A percentile compares a stretch with the other conserved stretches of the same genome.
Evolutionary conservation across 2,888 invertebrate species (phyloP).

Genomic region (Pegoplata infirma): DNA sequence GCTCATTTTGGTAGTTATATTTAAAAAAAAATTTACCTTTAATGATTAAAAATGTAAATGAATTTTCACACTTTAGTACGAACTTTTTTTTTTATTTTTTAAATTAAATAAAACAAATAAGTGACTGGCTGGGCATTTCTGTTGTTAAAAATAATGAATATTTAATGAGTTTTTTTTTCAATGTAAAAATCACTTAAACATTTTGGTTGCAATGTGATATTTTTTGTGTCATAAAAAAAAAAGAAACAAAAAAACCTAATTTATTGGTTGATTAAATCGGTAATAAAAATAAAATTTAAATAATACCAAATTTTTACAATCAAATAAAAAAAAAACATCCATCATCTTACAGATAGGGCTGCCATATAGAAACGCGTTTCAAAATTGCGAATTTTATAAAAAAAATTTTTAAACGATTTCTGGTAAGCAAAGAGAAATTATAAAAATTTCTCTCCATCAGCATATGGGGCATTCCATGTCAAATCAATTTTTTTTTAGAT

Average conservation of each 20-base stretch:
- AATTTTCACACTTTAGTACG: slow-evolving; percentile 72
- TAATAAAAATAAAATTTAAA: slow-evolving; percentile 10
- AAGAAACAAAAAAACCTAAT: neutral
- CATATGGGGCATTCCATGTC: no score
- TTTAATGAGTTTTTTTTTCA: slow-evolving; percentile 1
- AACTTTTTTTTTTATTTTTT: slow-evolving; percentile 15
- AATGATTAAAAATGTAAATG: slow-evolving; percentile 76
- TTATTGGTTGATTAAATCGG: slow-evolving; percentile 8
- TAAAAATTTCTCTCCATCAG: no score
- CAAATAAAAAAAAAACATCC: neutral
- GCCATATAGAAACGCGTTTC: no score
- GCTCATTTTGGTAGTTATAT: slow-evolving; percentile 39
- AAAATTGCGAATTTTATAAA: no score
- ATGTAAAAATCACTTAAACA: neutral
- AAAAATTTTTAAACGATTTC: no score
- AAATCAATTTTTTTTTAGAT: no score
- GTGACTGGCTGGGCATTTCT: neutral
- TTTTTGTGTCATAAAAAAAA: neutral
- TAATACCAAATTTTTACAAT: no score
- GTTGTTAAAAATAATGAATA: slow-evolving; percentile 8
- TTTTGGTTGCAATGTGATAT: neutral
- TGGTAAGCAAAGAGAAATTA: no score
- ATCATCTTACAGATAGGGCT: neutral
- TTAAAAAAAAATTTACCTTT: slow-evolving; percentile 50
- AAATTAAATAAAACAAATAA: slow-evolving; percentile 18